Evolutionary conservation across 35 echinoderm and acorn worm genomes (phyloP), one percentile per base, ranked within the genome.

Genomic region (Apostichopus parvimensis): DNA sequence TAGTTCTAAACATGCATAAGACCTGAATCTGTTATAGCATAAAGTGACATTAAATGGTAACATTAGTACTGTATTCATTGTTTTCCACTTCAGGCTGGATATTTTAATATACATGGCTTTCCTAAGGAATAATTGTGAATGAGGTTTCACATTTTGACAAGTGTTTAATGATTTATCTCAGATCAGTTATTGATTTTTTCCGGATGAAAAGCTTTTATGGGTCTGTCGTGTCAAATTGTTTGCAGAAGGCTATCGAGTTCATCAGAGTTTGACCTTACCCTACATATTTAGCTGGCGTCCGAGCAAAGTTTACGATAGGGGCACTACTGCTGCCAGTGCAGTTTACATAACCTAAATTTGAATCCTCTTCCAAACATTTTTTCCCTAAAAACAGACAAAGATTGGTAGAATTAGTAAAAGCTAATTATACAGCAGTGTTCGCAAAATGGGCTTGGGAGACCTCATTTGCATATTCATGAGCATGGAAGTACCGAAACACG

Each of bases 401-500:
- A 88, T 88, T 88, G 86, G 61, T 66, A 88, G 86, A 88, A 72
- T 88, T 73, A 73, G 68, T 72, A 73, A 88, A 88, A 88, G 60
- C 21, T 88, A 72, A 88, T 88, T 88, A 88, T 88, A 88, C 86
- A 88, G 86, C 86, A 88, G 86, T 88, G 86, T 88, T 73, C n/a
- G 68, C 86, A 88, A 88, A 88, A 88, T 88, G 62, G 86, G 86
- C 68, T 88, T 73, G 60, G 57, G 64, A 62, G 86, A 73, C 86
- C 57, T 88, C 86, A 88, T 88, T 73, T 88, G 86, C 86, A 88
- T 88, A 88, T 88, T 88, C 86, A 88, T 88, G 86, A 88, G 86
- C 86, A 73, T 72, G 13, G 62, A 88, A 72, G 68, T 88, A 73
- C 28, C 61, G 86, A 88, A 88, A 88, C 86, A 72, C 54, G 86